Evolutionary conservation across 1,140 invertebrate genomes (phyloP).

Genomic region (Aphelenchoides fujianensis): DNA sequence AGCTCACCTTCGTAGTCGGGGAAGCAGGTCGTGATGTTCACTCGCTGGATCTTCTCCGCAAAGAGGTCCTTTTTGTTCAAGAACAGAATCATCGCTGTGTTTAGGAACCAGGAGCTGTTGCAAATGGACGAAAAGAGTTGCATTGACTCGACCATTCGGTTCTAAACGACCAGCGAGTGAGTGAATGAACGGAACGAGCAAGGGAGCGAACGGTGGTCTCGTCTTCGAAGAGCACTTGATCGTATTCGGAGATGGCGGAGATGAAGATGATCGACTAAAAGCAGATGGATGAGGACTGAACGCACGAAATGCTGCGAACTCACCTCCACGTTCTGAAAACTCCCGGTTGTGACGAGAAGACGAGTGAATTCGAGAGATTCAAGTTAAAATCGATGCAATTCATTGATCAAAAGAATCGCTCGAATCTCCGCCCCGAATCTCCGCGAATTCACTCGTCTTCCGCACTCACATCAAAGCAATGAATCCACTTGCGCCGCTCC

Average conservation of each 20-base stretch:
- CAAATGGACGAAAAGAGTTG: conserved; percentile 61
- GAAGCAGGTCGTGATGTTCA: conserved; percentile 53
- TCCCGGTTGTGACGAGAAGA: too few species aligned
- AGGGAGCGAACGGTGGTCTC: conserved; percentile 41
- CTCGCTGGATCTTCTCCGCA: conserved; percentile 51
- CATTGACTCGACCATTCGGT: conserved; percentile 62
- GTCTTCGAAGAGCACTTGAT: conserved; percentile 64
- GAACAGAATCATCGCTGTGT: conserved; percentile 53
- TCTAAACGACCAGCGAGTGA: conserved; percentile 45
- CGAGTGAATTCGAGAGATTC: too few species aligned
- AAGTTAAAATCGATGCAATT: too few species aligned
- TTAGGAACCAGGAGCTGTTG: conserved; percentile 59
- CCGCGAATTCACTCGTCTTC: conserved; percentile 55
- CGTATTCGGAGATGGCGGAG: conserved; percentile 64
- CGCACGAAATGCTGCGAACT: too few species aligned
- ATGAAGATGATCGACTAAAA: conserved; percentile 65
- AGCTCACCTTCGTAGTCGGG: conserved; percentile 50
- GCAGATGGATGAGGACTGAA: too few species aligned
- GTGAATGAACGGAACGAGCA: neutral
- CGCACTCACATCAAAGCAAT: conserved; percentile 63
- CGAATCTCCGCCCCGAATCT: neutral
- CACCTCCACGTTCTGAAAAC: conserved; percentile 64
- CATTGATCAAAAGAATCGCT: too few species aligned
- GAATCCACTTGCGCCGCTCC: conserved; percentile 64
- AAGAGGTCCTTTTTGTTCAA: conserved; percentile 53